phyloP scores from a whole-genome alignment of 1,140 invertebrate genomes.

The Nomia melanderi region DNA sequence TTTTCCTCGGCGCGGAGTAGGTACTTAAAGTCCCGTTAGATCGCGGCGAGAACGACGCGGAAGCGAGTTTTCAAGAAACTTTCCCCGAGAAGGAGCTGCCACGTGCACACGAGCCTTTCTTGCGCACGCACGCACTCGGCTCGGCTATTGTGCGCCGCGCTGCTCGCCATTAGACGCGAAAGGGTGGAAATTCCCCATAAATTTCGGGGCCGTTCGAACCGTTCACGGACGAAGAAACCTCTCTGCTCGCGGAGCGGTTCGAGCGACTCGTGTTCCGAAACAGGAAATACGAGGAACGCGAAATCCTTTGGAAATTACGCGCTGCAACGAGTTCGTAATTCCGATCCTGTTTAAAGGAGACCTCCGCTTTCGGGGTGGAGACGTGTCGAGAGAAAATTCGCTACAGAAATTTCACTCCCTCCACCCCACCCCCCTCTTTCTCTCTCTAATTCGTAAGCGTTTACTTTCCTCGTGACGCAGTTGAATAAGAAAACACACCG shows the following conservation, averaged over 20 bases:
- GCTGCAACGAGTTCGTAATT: neutral
- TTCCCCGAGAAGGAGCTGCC: conserved; percentile 56
- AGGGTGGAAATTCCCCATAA: conserved; percentile 3
- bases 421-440: too few species aligned
- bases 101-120: conserved; percentile 24
- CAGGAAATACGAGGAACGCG: neutral
- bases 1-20: conserved; percentile 51
- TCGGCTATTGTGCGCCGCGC: conserved; percentile 9
- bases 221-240: neutral
- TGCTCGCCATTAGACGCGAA: conserved; percentile 14
- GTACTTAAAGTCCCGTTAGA: conserved; percentile 70
- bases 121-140: conserved; percentile 21
- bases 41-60: conserved; percentile 52
- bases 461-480: neutral
- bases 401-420: too few species aligned
- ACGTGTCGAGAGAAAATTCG: neutral
- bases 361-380: neutral
- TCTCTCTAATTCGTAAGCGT: too few species aligned
- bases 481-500: neutral
- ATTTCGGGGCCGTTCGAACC: neutral
- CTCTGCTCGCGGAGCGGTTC: neutral
- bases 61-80: conserved; percentile 56
- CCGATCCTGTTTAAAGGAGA: neutral
- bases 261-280: neutral
- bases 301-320: neutral